Conservation (phyloP, 1,140 invertebrate species). For the Drosophila kepulauana region DNA sequence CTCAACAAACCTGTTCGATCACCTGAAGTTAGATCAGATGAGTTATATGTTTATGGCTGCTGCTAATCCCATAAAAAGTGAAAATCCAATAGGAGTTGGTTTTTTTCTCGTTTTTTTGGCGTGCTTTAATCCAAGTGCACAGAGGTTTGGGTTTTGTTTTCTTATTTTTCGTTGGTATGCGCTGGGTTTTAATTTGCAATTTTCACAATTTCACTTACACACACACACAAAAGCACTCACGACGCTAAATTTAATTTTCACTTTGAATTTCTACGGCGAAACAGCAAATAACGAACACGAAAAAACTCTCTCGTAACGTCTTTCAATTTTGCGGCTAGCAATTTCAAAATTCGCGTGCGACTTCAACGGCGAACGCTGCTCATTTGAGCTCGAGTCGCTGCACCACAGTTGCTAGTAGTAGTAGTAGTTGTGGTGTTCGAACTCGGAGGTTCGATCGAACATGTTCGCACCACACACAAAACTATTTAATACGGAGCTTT, state of each 20-base stretch:
- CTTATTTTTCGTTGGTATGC: slow-evolving; percentile 15
- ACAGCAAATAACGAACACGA: slow-evolving; percentile 14
- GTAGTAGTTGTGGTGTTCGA: slow-evolving; percentile 20
- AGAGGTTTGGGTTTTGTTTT: slow-evolving; percentile 10
- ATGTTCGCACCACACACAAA: slow-evolving; percentile 25
- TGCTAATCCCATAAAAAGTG: slow-evolving; percentile 82
- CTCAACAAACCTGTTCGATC: slow-evolving; percentile 73
- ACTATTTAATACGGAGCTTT: not conserved
- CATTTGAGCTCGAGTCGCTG: slow-evolving; percentile 57
- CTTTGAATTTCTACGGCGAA: slow-evolving; percentile 64
- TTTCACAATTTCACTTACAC: slow-evolving; percentile 72
- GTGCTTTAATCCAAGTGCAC: slow-evolving; percentile 82
- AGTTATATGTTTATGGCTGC: slow-evolving; percentile 27
- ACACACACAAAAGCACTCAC: slow-evolving; percentile 34
- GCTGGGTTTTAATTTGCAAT: slow-evolving; percentile 66
- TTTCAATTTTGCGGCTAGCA: slow-evolving; percentile 26
- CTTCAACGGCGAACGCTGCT: slow-evolving; percentile 65
- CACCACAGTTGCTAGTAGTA: slow-evolving; percentile 9
- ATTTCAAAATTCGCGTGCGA: slow-evolving; percentile 75
- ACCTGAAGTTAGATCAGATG: slow-evolving; percentile 37
- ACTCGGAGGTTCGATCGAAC: slow-evolving; percentile 55
- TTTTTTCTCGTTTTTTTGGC: slow-evolving; percentile 34
- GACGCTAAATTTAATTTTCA: slow-evolving; percentile 72
- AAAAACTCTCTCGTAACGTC: slow-evolving; percentile 63
- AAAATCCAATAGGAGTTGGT: slow-evolving; percentile 47